Evolutionary conservation across 2,888 invertebrate genomes (phyloP).

Genomic region (Pammene aurita): DNA sequence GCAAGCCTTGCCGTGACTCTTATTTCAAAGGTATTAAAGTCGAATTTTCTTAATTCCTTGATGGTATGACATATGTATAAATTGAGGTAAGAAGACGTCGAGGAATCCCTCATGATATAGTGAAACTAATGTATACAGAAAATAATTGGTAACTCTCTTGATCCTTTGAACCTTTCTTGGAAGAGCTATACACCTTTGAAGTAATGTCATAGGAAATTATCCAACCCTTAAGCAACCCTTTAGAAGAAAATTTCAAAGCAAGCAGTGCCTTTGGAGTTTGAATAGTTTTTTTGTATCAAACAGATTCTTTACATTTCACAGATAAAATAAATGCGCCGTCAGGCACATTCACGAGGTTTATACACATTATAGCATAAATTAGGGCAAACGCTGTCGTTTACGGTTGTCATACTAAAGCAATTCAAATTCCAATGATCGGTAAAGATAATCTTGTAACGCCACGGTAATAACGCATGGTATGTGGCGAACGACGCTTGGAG

Average conservation of each 20-base stretch:
- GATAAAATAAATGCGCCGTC: neutral
- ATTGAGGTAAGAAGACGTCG: neutral
- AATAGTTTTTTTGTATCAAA: neutral
- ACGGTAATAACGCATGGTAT: too few species aligned
- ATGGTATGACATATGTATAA: neutral
- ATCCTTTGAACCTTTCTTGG: conserved; percentile 7
- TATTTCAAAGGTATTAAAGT: neutral
- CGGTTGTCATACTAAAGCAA: too few species aligned
- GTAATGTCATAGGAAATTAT: conserved; percentile 15
- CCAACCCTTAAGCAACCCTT: conserved; percentile 11
- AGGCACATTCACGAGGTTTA: neutral
- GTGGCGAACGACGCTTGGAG: too few species aligned
- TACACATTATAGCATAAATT: neutral
- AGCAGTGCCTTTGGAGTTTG: neutral
- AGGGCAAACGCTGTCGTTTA: too few species aligned
- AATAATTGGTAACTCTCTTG: conserved; percentile 8
- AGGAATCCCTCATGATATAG: conserved; percentile 7
- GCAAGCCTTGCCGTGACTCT: neutral
- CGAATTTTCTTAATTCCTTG: neutral
- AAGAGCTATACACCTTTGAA: conserved; percentile 16
- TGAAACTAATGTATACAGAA: neutral
- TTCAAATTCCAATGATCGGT: too few species aligned
- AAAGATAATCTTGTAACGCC: too few species aligned
- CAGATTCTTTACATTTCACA: neutral
- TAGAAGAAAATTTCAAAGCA: neutral